A percentile compares a stretch with the other conserved stretches of the same genome.
Conservation (phyloP, 2,888 invertebrate species). For the Adineta ricciae region DNA sequence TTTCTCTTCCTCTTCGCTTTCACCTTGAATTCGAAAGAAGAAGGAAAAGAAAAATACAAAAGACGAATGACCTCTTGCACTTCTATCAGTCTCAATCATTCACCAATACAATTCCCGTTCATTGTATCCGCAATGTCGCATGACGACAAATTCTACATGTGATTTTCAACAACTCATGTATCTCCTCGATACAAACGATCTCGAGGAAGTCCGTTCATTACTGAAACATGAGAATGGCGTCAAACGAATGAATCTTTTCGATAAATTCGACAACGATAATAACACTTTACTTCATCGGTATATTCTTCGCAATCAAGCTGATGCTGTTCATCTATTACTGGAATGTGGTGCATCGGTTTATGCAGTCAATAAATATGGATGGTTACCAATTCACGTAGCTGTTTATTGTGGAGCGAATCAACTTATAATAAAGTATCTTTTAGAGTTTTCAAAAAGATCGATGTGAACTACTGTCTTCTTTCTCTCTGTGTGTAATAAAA, state of each 20-base stretch:
- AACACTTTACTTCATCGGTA: constrained; percentile 11
- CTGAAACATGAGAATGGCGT: background rate
- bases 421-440: background rate
- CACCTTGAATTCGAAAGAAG: background rate
- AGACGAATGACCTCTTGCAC: background rate
- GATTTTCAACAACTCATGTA: background rate
- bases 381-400: constrained; percentile 12
- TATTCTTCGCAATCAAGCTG: background rate
- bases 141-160: background rate
- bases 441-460: background rate
- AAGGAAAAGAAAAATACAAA: background rate
- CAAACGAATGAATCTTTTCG: background rate
- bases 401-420: background rate
- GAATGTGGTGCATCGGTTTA: background rate
- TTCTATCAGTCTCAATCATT: background rate
- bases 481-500: background rate
- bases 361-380: constrained; percentile 1
- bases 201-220: background rate
- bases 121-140: background rate
- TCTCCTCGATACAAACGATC: background rate
- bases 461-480: background rate
- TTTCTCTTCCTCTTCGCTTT: background rate
- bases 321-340: background rate
- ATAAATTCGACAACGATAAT: background rate
- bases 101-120: background rate